A percentile compares a stretch with the other conserved stretches of the same genome.
Conservation (phyloP, 2,113 vertebrate genomes). For the Budorcas taxicolor region DNA sequence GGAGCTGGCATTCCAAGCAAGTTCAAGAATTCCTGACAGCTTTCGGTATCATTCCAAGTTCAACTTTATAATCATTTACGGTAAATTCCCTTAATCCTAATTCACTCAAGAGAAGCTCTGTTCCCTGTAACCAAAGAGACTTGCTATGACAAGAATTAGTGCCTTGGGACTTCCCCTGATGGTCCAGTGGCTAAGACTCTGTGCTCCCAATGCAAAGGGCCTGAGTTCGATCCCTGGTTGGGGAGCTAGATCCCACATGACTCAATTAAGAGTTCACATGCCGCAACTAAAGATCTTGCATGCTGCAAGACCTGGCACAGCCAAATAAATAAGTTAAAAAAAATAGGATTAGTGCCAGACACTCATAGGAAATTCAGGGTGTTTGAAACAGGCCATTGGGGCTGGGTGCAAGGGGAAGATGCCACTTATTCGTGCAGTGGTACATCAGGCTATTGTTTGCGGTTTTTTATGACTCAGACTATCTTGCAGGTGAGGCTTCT, state of each 20-base stretch:
- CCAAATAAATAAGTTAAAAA: not conserved
- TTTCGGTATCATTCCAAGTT: not conserved
- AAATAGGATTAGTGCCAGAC: not conserved
- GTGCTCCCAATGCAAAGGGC: not conserved
- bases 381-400: not conserved
- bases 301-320: not conserved
- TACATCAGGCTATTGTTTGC: not conserved
- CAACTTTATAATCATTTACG: not conserved
- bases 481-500: not conserved
- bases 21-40: not conserved
- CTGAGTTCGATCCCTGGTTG: not conserved
- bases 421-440: not conserved
- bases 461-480: not conserved
- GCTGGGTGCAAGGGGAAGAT: not conserved
- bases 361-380: not conserved
- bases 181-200: not conserved
- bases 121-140: not conserved
- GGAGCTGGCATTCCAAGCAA: not conserved
- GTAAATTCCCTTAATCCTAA: not conserved
- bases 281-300: not conserved
- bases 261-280: not conserved
- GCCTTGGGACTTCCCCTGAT: not conserved
- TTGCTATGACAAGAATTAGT: not conserved
- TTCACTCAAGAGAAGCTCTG: not conserved
- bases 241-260: not conserved